These are phyloP conservation scores for Colius striatus DNA, from an alignment of 2,113 vertebrate species.

Conservation along the genomic window DNA sequence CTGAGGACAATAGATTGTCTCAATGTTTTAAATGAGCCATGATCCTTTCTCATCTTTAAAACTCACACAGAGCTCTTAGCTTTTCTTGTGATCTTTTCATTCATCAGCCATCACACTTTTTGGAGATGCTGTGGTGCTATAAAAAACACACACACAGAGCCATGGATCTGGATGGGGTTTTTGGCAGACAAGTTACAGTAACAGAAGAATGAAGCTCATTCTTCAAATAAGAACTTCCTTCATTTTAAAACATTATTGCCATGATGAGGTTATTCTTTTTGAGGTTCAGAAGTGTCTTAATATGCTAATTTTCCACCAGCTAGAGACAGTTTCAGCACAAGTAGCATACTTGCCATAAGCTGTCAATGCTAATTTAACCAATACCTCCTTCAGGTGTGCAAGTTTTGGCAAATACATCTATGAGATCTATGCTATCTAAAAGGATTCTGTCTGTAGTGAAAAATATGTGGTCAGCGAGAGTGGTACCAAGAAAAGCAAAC, in stretches of 20 bases:
- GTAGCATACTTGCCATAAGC: not conserved
- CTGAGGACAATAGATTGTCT: not conserved
- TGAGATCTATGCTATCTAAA: not conserved
- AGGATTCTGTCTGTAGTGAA: not conserved
- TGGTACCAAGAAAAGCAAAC: not conserved
- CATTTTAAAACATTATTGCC: not conserved
- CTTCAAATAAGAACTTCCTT: not conserved
- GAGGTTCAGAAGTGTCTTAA: not conserved
- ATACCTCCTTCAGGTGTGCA: not conserved
- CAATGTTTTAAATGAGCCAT: not conserved
- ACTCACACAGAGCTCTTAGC: not conserved
- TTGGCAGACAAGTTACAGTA: not conserved
- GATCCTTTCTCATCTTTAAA: not conserved
- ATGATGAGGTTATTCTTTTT: not conserved
- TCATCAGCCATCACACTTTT: not conserved
- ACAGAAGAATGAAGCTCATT: not conserved
- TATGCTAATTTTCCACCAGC: not conserved
- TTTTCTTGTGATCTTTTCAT: not conserved
- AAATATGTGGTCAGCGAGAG: not conserved
- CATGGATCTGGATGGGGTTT: not conserved
- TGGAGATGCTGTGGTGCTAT: not conserved
- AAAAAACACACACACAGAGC: not conserved
- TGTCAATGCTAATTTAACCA: conserved; percentile 19
- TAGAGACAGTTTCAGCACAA: conserved; percentile 19
- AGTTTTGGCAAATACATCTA: conserved; percentile 14